Conservation (phyloP, 2,113 vertebrate genomes). For the Papio anubis region DNA sequence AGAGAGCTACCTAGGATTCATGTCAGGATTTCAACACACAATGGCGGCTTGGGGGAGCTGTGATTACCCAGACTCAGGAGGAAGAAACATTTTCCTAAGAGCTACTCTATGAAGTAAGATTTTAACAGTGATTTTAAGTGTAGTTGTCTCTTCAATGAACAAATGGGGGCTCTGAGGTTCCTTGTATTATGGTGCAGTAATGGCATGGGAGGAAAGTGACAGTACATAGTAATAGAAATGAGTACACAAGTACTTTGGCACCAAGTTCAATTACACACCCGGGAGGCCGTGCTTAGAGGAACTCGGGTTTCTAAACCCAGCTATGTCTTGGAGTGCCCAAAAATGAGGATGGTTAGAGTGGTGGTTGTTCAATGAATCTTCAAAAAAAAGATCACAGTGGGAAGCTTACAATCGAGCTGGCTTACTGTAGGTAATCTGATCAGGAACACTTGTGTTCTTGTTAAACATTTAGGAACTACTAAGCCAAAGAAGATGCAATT, state of each 20-base stretch:
- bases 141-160: neutral
- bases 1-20: slow-evolving; percentile 62
- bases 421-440: neutral
- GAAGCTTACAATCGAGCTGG: neutral
- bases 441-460: neutral
- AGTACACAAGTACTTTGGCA: neutral
- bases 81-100: neutral
- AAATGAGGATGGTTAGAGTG: neutral
- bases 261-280: neutral
- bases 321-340: neutral
- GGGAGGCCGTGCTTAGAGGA: neutral
- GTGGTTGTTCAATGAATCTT: neutral
- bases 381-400: neutral
- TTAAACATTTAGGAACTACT: neutral
- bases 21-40: slow-evolving; percentile 63
- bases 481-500: neutral
- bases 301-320: neutral
- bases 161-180: neutral
- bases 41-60: neutral
- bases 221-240: neutral
- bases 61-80: slow-evolving; percentile 8
- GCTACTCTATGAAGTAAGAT: neutral
- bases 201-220: neutral
- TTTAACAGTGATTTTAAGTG: neutral
- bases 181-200: neutral